Evolutionary conservation across 2,113 vertebrate genomes (phyloP).

Genomic region (Pterophyllum scalare): DNA sequence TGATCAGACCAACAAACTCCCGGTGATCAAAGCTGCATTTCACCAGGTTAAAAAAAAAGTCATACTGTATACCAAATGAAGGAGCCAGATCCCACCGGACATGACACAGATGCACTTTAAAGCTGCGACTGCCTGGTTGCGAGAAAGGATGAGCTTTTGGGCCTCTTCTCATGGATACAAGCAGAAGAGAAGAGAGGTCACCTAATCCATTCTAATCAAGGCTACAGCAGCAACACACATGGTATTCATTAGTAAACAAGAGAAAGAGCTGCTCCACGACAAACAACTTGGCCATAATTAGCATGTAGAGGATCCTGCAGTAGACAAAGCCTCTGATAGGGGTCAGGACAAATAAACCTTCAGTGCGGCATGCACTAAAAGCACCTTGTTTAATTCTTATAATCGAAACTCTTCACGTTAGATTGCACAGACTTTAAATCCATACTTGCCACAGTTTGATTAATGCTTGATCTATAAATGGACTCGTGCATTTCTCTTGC

Average conservation of each 20-base stretch:
- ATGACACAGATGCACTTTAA: slow-evolving; percentile 55
- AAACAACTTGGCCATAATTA: slow-evolving; percentile 74
- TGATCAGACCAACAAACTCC: slow-evolving; percentile 3
- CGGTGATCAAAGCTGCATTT: slow-evolving; percentile 54
- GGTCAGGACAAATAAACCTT: slow-evolving; percentile 59
- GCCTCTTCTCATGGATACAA: slow-evolving; percentile 49
- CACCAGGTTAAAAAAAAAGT: slow-evolving; percentile 43
- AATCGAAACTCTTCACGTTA: slow-evolving; percentile 34
- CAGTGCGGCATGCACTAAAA: neutral
- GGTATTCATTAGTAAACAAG: slow-evolving; percentile 80
- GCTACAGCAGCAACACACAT: slow-evolving; percentile 69
- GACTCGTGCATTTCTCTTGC: slow-evolving; percentile 25
- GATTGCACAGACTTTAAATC: slow-evolving; percentile 24
- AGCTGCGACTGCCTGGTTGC: slow-evolving; percentile 46
- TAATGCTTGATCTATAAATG: slow-evolving; percentile 37
- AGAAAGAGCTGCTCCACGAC: slow-evolving; percentile 61
- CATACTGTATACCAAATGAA: slow-evolving; percentile 27
- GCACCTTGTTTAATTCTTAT: slow-evolving; percentile 44
- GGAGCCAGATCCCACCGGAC: slow-evolving; percentile 50
- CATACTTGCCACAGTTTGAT: slow-evolving; percentile 35
- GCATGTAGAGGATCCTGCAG: slow-evolving; percentile 66
- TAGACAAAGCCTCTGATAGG: slow-evolving; percentile 64
- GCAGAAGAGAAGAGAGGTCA: slow-evolving; percentile 62
- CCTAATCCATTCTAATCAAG: slow-evolving; percentile 81
- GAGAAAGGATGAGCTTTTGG: slow-evolving; percentile 49